Evolutionary conservation across 2,113 vertebrate species (phyloP).

Genomic region (Brachyhypopomus gauderio): DNA sequence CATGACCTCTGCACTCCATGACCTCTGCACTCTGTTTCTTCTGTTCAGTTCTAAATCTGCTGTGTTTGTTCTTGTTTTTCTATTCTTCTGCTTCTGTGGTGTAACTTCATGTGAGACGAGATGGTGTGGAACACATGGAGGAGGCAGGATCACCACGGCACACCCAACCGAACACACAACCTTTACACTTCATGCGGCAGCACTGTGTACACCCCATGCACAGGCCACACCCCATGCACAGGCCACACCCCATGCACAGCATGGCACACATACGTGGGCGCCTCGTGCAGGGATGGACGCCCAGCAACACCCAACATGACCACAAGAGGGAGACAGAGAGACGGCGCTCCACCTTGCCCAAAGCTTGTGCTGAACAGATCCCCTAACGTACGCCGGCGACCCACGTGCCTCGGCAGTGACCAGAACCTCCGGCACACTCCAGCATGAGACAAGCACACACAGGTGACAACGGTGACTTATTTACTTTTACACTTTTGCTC

Average conservation of each 20-base stretch:
- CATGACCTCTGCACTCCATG: too few relatives aligned
- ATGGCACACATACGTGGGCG: constrained; percentile 33
- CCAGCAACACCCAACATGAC: constrained; percentile 9
- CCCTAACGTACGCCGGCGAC: constrained; percentile 93
- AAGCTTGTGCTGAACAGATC: constrained; percentile 93
- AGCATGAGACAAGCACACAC: constrained; percentile 78
- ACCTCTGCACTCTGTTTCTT: not conserved
- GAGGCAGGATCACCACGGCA: not conserved
- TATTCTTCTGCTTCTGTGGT: too few relatives aligned
- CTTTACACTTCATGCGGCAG: not conserved
- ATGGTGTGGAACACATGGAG: not conserved
- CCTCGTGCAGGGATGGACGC: not conserved
- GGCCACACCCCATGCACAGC: constrained; percentile 12
- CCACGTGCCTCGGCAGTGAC: constrained; percentile 91
- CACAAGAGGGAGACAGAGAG: constrained; percentile 61
- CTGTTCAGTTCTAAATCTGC: not conserved
- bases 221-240: not conserved
- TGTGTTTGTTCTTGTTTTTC: not conserved
- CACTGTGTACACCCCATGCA: not conserved
- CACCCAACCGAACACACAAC: not conserved
- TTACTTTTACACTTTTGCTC: not conserved
- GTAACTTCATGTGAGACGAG: not conserved
- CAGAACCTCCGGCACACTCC: constrained; percentile 93
- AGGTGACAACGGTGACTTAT: constrained; percentile 15
- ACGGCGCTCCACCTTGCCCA: constrained; percentile 89